These are phyloP conservation scores for Danio tinwini DNA, from an alignment of 2,797 vertebrate genomes.

Conservation along the genomic window DNA sequence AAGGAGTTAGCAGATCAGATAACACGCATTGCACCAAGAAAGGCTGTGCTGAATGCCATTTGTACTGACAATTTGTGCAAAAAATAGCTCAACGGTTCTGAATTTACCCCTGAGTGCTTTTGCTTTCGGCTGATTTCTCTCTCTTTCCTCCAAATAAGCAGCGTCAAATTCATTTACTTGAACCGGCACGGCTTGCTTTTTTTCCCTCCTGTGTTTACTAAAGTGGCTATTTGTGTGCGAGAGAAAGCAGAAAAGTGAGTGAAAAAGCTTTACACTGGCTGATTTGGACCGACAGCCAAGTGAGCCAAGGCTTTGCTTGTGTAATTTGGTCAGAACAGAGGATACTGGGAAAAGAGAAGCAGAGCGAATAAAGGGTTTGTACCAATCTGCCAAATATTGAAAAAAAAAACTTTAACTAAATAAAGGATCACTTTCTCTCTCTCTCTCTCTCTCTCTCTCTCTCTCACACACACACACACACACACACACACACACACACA, in stretches of 20 bases:
- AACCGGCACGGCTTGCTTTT: constrained; percentile 27
- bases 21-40: not conserved
- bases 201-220: constrained; percentile 6
- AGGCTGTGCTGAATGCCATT: constrained; percentile 32
- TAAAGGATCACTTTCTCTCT: not conserved
- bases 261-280: constrained; percentile 37
- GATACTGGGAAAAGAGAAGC: constrained; percentile 3
- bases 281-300: constrained; percentile 45
- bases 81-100: constrained; percentile 8
- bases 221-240: constrained; percentile 17
- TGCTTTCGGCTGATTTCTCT: constrained; percentile 41
- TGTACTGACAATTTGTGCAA: constrained; percentile 18
- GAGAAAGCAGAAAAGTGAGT: constrained; percentile 6
- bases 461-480: too few species aligned
- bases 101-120: constrained; percentile 18
- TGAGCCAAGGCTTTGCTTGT: constrained; percentile 28
- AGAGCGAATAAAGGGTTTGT: not conserved
- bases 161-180: constrained; percentile 36
- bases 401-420: not conserved
- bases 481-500: too few species aligned
- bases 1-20: not conserved
- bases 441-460: too few species aligned
- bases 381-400: not conserved
- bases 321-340: constrained; percentile 27
- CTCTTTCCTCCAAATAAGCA: constrained; percentile 31